Percentiles rank a stretch among this genome's conserved stretches.
Conservation (phyloP, 2,113 vertebrate species). For the Mirza zaza region DNA sequence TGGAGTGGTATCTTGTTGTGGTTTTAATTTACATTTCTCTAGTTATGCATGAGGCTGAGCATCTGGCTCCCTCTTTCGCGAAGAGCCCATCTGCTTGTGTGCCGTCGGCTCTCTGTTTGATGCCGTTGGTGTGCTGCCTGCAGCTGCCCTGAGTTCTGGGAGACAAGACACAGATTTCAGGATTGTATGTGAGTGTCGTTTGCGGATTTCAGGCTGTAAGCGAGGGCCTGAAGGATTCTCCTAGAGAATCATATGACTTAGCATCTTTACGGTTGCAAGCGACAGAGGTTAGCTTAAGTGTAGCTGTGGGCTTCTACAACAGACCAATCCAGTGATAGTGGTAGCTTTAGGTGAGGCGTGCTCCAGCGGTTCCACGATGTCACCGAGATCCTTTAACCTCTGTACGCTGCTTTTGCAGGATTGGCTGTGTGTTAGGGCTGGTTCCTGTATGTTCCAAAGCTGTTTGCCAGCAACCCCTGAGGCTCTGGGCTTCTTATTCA, state of each 20-base stretch:
- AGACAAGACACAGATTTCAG: background rate
- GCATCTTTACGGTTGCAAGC: background rate
- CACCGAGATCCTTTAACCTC: background rate
- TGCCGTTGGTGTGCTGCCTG: background rate
- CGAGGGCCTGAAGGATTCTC: background rate
- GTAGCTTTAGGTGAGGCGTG: background rate
- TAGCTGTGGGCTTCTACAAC: background rate
- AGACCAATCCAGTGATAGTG: rapidly evolving
- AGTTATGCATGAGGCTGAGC: rapidly evolving
- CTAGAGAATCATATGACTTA: rapidly evolving
- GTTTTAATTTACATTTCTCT: background rate
- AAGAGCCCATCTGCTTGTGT: rapidly evolving
- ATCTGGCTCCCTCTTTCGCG: background rate
- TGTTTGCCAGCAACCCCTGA: rapidly evolving
- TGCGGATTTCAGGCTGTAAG: background rate
- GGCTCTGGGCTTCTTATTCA: background rate
- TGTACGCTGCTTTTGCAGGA: background rate
- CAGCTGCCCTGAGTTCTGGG: background rate
- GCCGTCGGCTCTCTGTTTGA: background rate
- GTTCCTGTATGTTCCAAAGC: rapidly evolving
- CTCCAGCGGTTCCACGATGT: rapidly evolving
- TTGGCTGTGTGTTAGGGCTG: background rate
- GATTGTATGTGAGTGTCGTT: rapidly evolving
- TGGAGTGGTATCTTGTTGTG: background rate
- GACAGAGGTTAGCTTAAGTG: rapidly evolving